Evolutionary conservation across 2,113 vertebrate species (phyloP).

Genomic region (Balaeniceps rex): DNA sequence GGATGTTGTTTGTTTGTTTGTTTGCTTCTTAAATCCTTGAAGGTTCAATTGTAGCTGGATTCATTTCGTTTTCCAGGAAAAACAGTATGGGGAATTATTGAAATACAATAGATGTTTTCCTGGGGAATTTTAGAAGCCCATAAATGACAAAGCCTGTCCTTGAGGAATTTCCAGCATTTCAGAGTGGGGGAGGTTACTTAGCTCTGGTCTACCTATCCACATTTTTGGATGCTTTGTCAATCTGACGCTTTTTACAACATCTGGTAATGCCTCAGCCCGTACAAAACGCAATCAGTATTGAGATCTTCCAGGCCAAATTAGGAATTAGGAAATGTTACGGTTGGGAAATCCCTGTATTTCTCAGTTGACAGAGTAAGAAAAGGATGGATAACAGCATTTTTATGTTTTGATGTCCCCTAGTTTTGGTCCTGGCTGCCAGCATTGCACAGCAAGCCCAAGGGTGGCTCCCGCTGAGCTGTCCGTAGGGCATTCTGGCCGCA

Average conservation of each 20-base stretch:
- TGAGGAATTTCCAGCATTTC: constrained; percentile 3
- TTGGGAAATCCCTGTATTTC: background rate
- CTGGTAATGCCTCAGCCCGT: background rate
- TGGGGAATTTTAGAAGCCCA: background rate
- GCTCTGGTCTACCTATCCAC: background rate
- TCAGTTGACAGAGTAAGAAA: background rate
- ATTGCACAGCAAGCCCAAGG: background rate
- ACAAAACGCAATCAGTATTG: background rate
- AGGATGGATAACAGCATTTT: background rate
- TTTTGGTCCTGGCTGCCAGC: background rate
- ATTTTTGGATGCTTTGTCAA: background rate
- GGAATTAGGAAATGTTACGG: background rate
- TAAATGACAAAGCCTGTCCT: background rate
- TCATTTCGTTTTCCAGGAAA: background rate
- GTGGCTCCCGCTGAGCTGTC: background rate
- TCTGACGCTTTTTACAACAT: background rate
- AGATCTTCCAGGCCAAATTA: background rate
- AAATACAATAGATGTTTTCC: background rate
- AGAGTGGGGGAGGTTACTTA: background rate
- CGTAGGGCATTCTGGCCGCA: background rate
- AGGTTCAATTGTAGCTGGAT: background rate
- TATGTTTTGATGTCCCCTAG: background rate
- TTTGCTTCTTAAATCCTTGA: background rate
- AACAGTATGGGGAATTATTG: background rate
- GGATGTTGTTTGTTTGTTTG: background rate